Evolutionary conservation across 1,140 invertebrate genomes (phyloP).

Genomic region (Eumeta japonica): DNA sequence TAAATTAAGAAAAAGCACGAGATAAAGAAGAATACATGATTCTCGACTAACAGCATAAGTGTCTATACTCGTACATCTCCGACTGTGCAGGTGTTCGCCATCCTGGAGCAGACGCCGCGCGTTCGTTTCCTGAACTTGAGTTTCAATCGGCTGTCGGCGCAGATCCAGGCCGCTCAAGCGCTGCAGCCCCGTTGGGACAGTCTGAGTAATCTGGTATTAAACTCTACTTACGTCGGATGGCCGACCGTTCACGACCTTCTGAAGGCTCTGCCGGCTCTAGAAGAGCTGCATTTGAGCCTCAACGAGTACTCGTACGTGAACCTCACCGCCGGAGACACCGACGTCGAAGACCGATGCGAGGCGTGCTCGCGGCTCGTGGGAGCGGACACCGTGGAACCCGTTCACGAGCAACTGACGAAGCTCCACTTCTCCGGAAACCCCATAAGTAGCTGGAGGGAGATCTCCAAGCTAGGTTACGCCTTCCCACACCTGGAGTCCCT

Average conservation of each 20-base stretch:
- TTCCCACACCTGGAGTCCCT: slow-evolving; percentile 84
- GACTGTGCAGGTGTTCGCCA: slow-evolving; percentile 80
- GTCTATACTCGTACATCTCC: no score
- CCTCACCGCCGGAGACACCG: slow-evolving; percentile 33
- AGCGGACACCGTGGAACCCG: slow-evolving; percentile 68
- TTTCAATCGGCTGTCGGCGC: slow-evolving; percentile 77
- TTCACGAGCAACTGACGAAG: slow-evolving; percentile 68
- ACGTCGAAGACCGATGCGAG: slow-evolving; percentile 35
- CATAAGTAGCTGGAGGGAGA: slow-evolving; percentile 76
- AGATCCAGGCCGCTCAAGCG: slow-evolving; percentile 58
- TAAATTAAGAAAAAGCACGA: no score
- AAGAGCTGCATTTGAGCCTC: slow-evolving; percentile 87
- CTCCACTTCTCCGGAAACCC: slow-evolving; percentile 84
- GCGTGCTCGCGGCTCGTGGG: slow-evolving; percentile 35
- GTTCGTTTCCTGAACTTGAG: slow-evolving; percentile 89
- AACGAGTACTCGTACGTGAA: slow-evolving; percentile 80
- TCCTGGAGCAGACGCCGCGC: slow-evolving; percentile 80
- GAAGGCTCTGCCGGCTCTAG: slow-evolving; percentile 71
- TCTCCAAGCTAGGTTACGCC: slow-evolving; percentile 76
- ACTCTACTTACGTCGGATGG: slow-evolving; percentile 84
- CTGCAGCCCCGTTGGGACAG: slow-evolving; percentile 61
- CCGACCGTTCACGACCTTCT: slow-evolving; percentile 75
- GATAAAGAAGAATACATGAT: no score
- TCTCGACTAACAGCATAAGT: no score
- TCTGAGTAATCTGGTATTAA: slow-evolving; percentile 78